Evolutionary conservation across 2,113 vertebrate genomes (phyloP).

Genomic region (Caranx ignobilis): DNA sequence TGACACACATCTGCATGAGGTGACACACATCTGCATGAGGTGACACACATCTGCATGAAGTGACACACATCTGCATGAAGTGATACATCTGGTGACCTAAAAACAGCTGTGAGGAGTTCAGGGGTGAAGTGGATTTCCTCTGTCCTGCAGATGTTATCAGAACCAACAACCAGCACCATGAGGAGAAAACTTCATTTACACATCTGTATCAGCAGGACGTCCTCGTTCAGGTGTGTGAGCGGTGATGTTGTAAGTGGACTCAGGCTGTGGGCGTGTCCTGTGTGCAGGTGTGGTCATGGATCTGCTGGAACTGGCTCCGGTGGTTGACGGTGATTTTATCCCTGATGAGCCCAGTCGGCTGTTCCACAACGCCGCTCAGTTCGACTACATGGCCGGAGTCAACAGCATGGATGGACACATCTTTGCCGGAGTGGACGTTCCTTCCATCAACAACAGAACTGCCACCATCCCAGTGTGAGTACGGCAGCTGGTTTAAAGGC

Average conservation of each 20-base stretch:
- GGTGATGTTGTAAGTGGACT: not conserved
- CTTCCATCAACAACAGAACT: conserved; percentile 78
- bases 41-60: too few relatives aligned
- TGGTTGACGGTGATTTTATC: conserved; percentile 90
- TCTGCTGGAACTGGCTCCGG: conserved; percentile 81
- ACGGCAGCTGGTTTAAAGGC: not conserved
- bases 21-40: not conserved
- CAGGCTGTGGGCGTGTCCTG: not conserved
- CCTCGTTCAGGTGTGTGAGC: too few relatives aligned
- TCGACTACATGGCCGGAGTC: conserved; percentile 86
- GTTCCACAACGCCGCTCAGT: conserved; percentile 84
- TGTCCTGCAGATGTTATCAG: too few relatives aligned
- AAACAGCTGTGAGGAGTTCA: too few relatives aligned
- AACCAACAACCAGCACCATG: too few relatives aligned
- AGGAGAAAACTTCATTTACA: too few relatives aligned
- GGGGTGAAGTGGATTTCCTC: too few relatives aligned
- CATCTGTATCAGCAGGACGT: too few relatives aligned
- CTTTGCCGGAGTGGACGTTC: conserved; percentile 84
- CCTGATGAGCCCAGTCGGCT: conserved; percentile 83
- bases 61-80: too few relatives aligned
- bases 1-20: not conserved
- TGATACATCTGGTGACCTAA: too few relatives aligned
- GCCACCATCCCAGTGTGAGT: conserved; percentile 64
- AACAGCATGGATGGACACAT: conserved; percentile 90
- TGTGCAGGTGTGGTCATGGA: conserved; percentile 81